These are phyloP conservation scores for Sarcoramphus papa DNA, from an alignment of 2,797 vertebrate genomes.

Conservation along the genomic window DNA sequence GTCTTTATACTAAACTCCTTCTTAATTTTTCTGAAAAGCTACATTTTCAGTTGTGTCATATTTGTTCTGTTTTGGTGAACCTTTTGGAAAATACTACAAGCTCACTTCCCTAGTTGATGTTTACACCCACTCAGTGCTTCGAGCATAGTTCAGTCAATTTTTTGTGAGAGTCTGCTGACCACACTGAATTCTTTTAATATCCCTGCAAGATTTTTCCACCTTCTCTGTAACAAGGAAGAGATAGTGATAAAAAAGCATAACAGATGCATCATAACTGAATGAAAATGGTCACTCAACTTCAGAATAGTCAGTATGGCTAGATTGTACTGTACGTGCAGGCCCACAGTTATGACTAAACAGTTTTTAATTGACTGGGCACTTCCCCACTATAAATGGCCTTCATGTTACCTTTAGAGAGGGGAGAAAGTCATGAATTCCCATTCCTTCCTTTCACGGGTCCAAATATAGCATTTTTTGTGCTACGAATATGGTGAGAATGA, in stretches of 20 bases:
- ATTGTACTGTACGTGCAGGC: neutral
- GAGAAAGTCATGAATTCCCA: neutral
- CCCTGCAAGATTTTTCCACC: neutral
- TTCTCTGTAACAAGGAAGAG: neutral
- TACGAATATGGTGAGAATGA: neutral
- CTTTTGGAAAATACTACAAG: neutral
- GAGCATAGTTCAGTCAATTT: rapidly evolving
- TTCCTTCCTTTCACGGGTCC: neutral
- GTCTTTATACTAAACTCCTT: neutral
- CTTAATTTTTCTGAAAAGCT: neutral
- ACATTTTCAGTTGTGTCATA: neutral
- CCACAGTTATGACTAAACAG: neutral
- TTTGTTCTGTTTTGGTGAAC: neutral
- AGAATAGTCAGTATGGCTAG: neutral
- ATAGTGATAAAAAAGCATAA: neutral
- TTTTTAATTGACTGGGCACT: neutral
- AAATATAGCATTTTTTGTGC: rapidly evolving
- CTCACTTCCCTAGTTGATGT: neutral
- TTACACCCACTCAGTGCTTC: neutral
- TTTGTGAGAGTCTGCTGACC: neutral
- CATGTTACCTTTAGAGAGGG: neutral
- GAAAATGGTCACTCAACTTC: neutral
- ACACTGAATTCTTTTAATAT: neutral
- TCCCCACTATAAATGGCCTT: rapidly evolving
- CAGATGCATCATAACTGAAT: neutral